Conservation (phyloP, 2,888 invertebrate species). For the Rhingia campestris region DNA sequence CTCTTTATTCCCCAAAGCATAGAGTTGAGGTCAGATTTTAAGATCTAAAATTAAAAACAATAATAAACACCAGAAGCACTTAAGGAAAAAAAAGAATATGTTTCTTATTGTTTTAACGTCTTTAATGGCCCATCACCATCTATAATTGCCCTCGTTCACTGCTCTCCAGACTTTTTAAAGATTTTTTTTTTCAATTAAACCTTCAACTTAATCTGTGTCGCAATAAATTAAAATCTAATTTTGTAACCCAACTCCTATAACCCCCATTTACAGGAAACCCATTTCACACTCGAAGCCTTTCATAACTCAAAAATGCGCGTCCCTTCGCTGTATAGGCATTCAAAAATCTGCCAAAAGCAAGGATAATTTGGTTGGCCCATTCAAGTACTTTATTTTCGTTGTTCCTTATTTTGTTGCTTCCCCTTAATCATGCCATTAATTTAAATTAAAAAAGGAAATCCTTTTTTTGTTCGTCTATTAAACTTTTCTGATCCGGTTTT, state of each 20-base stretch:
- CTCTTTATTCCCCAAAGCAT: no score
- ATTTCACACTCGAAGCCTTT: slow-evolving; percentile 58
- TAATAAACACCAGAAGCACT: neutral
- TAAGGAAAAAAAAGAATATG: neutral
- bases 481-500: slow-evolving; percentile 24
- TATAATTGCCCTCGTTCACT: slow-evolving; percentile 48
- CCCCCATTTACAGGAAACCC: slow-evolving; percentile 13
- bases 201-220: slow-evolving; percentile 62
- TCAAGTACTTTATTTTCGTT: slow-evolving; percentile 37
- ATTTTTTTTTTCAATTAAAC: slow-evolving; percentile 57
- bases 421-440: slow-evolving; percentile 62
- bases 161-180: neutral
- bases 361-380: slow-evolving; percentile 33
- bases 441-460: slow-evolving; percentile 61
- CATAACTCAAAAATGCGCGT: slow-evolving; percentile 53
- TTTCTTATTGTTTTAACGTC: neutral
- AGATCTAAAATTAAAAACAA: neutral
- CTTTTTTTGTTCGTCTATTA: slow-evolving; percentile 8
- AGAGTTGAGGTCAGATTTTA: no score
- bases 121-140: slow-evolving; percentile 54
- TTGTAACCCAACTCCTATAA: slow-evolving; percentile 1
- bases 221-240: slow-evolving; percentile 70
- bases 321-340: neutral
- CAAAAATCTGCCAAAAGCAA: slow-evolving; percentile 32
- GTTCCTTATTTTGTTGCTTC: neutral